phyloP scores from a whole-genome alignment of 2,113 vertebrate species.

The Pangasianodon hypophthalmus region DNA sequence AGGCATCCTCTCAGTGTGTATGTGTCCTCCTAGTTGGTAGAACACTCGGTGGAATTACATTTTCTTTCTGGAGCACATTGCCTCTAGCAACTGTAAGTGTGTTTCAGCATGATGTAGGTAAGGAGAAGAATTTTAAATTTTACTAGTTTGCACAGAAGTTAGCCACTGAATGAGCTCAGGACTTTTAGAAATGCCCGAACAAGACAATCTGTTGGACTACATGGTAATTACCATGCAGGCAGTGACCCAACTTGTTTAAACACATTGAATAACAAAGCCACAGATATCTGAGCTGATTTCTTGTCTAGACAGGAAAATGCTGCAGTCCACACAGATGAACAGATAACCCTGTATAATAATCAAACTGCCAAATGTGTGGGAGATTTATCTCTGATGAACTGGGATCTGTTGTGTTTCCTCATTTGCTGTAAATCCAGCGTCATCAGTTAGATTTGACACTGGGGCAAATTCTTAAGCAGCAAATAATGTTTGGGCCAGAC shows the following conservation, averaged over 20 bases:
- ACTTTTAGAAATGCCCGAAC: slow-evolving; percentile 5
- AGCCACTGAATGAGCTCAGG: not conserved
- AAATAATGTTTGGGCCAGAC: not conserved
- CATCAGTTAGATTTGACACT: not conserved
- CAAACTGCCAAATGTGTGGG: slow-evolving; percentile 27
- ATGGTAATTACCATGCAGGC: slow-evolving; percentile 41
- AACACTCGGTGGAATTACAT: slow-evolving; percentile 6
- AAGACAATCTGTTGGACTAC: slow-evolving; percentile 21
- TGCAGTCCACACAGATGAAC: slow-evolving; percentile 39
- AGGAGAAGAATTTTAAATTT: not conserved
- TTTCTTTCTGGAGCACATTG: slow-evolving; percentile 10
- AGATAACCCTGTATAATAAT: slow-evolving; percentile 43
- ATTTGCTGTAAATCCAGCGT: slow-evolving; percentile 36
- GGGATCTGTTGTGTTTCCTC: slow-evolving; percentile 39
- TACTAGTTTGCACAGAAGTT: slow-evolving; percentile 16
- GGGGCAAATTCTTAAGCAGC: not conserved
- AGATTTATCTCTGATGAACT: slow-evolving; percentile 44
- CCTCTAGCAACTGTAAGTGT: slow-evolving; percentile 11
- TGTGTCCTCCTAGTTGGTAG: slow-evolving; percentile 1
- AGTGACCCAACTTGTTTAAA: slow-evolving; percentile 49
- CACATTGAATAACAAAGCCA: slow-evolving; percentile 34
- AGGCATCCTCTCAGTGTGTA: not conserved
- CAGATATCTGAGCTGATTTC: slow-evolving; percentile 39
- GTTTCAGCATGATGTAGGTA: slow-evolving; percentile 8
- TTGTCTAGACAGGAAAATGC: slow-evolving; percentile 40